Percentiles rank a stretch among this genome's conserved stretches.
Conservation (phyloP, 2,888 invertebrate species). For the Cylindroiulus punctatus region DNA sequence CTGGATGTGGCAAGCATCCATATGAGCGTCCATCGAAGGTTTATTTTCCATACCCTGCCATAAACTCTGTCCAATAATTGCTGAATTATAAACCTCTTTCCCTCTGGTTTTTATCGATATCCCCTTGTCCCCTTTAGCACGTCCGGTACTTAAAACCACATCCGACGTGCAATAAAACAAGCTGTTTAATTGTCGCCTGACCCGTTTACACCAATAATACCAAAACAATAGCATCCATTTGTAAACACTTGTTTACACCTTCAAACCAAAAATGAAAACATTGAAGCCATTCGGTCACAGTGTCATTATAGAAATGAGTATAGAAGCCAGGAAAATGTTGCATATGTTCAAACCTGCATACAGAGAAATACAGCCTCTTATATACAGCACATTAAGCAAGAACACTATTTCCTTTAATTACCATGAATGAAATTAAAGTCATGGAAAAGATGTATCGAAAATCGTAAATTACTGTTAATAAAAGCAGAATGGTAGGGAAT, state of each 20-base stretch:
- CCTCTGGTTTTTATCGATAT: not conserved
- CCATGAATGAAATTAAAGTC: not conserved
- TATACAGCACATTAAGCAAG: not conserved
- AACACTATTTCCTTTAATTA: conserved; percentile 16
- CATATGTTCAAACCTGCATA: not conserved
- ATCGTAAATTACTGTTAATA: not conserved
- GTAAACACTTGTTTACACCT: conserved; percentile 42
- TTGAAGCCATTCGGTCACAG: not conserved
- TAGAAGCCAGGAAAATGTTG: not conserved
- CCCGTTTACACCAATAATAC: conserved; percentile 28
- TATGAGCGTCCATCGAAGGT: not conserved
- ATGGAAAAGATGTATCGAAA: not conserved
- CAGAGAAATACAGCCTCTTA: not conserved
- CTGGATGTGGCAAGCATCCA: not conserved
- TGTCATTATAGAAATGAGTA: not conserved
- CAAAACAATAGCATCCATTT: not conserved
- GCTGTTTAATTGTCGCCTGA: conserved; percentile 4
- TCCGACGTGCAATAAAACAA: not conserved
- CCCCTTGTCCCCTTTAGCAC: not conserved
- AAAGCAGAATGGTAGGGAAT: not conserved
- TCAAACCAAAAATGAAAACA: not conserved
- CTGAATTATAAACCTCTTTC: not conserved
- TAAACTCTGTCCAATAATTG: not conserved
- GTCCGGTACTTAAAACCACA: conserved; percentile 27
- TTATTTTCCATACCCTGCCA: not conserved